A percentile compares a stretch with the other conserved stretches of the same genome.
These are phyloP conservation scores for Neomonachus schauinslandi DNA, from an alignment of 2,113 vertebrate genomes.

Conservation along the genomic window DNA sequence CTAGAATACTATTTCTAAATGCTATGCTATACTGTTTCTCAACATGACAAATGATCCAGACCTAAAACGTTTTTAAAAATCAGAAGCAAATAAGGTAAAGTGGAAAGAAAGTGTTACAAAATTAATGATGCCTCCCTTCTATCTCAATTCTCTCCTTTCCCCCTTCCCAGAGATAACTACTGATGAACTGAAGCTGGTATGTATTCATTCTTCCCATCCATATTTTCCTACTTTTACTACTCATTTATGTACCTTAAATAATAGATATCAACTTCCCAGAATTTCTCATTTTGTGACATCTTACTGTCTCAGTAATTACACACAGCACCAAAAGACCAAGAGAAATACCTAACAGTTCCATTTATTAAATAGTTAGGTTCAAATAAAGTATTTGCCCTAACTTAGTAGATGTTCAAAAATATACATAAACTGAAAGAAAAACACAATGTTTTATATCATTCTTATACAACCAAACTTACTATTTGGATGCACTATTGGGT, in stretches of 20 bases:
- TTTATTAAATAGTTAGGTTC: neutral
- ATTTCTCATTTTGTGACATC: neutral
- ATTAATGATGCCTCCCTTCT: neutral
- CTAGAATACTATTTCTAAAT: neutral
- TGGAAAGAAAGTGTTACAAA: neutral
- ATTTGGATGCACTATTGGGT: neutral
- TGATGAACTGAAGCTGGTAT: neutral
- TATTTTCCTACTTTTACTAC: neutral
- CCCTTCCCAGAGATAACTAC: neutral
- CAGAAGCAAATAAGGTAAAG: conserved; percentile 31
- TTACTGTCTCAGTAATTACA: neutral
- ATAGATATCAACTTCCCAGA: neutral
- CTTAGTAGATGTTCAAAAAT: neutral
- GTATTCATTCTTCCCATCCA: neutral
- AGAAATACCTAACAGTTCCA: neutral
- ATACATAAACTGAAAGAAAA: neutral
- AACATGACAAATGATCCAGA: neutral
- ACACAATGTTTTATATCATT: neutral
- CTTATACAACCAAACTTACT: neutral
- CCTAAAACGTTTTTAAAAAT: neutral
- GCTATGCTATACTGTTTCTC: neutral
- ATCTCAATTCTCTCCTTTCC: neutral
- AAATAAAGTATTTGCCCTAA: neutral
- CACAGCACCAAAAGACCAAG: neutral
- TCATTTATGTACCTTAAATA: neutral